Base-by-base conservation (phyloP, 2,797 vertebrate genomes). In the Siniperca scherzeri region DNA sequence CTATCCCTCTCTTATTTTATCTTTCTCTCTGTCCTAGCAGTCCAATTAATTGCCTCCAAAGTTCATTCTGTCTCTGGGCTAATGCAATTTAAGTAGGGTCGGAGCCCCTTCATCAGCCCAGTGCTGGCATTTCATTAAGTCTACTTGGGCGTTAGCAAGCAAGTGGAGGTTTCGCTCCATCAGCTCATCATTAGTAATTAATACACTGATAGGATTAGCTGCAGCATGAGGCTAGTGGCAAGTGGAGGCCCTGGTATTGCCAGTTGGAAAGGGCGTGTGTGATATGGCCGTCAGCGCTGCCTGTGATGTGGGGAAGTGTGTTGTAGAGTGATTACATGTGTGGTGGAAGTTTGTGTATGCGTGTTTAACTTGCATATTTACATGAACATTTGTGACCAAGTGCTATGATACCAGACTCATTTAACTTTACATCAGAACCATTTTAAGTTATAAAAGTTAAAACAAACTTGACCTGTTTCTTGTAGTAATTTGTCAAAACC, bases 1-100 rank as follows among this genome's bases (percentile, higher is more conserved):
- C 75, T 70, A 62, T 86, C 77, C 60, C 48, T 83, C 79, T 88
- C 48, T 74, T 33, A 70, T 64, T 74, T 80, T 80, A 74, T 90
- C 82, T 83, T 67, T 73, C 66, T 64, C 44, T 71, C 78, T 84
- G 85, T 92, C 80, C 70, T 81, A 80, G 87, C 84, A 38, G 86
- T 90, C 88, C 87, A 95, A 95, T 97, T 97, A 98, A 98, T 97
- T 97, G 96, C 96, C 96, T 96, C 90, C 89, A 96, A 97, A 97
- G 96, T 97, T 98, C 96, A 96, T 94, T 92, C 96, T 95, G 95
- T 96, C 94, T 94, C 78, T 91, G 89, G 79, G 93, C 94, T 96
- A 96, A 97, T 97, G 93, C 96, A 96, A 97, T 97, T 97, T 96
- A 96, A 96, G 95, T 93, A 93, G 95, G 92, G 95, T 96, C 92